Evolutionary conservation across 2,797 vertebrate genomes (phyloP).

Genomic region (Melanotaenia parkinsoni): DNA sequence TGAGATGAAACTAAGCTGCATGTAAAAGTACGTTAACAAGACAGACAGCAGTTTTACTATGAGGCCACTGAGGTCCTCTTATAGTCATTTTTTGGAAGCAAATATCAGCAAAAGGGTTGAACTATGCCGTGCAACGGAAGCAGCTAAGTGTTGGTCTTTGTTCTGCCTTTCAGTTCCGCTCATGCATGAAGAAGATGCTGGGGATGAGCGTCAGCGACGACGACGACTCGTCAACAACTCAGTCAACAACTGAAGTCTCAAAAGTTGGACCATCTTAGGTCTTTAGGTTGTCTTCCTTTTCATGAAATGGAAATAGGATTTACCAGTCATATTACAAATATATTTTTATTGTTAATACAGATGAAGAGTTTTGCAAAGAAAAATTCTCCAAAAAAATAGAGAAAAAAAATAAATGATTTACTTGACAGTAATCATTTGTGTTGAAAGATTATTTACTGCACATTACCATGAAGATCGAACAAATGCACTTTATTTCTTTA

Average conservation of each 20-base stretch:
- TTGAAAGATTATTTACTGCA: slow-evolving; percentile 6
- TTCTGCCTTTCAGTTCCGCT: slow-evolving; percentile 77
- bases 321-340: slow-evolving; percentile 12
- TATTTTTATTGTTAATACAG: slow-evolving; percentile 25
- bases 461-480: background rate
- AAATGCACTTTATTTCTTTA: background rate
- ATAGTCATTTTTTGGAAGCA: background rate
- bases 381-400: slow-evolving; percentile 5
- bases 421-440: slow-evolving; percentile 13
- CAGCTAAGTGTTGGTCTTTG: slow-evolving; percentile 1
- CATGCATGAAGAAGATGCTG: slow-evolving; percentile 79
- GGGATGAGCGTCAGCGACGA: slow-evolving; percentile 79
- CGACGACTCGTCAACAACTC: slow-evolving; percentile 68
- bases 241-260: slow-evolving; percentile 84
- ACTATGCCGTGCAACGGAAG: background rate
- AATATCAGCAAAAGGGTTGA: too few species aligned
- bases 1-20: background rate
- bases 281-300: background rate
- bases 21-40: background rate
- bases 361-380: slow-evolving; percentile 39
- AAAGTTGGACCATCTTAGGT: slow-evolving; percentile 75
- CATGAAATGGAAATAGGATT: slow-evolving; percentile 63
- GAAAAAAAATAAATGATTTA: slow-evolving; percentile 20
- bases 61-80: slow-evolving; percentile 13
- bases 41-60: too few species aligned